Percentiles rank a stretch among this genome's conserved stretches.
Conservation (phyloP, 2,113 vertebrate species). For the Falcunculus frontatus region DNA sequence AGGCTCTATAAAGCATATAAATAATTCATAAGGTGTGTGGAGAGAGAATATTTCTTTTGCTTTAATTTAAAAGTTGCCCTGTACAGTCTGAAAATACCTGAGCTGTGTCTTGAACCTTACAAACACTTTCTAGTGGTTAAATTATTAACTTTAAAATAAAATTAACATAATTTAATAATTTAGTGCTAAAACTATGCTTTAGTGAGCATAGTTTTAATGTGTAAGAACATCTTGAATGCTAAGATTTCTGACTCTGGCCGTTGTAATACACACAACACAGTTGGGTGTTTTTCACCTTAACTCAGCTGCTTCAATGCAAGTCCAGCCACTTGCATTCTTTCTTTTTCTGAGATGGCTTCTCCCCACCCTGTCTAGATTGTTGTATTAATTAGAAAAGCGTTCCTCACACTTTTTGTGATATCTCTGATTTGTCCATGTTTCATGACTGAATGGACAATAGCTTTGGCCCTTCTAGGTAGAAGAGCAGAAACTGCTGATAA, state of each 20-base stretch:
- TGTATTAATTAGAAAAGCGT: not conserved
- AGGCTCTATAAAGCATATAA: not conserved
- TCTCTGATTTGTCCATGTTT: not conserved
- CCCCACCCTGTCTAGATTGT: not conserved
- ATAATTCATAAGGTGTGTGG: not conserved
- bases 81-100: not conserved
- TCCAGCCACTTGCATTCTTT: not conserved
- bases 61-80: not conserved
- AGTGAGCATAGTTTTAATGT: not conserved
- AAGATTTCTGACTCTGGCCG: not conserved
- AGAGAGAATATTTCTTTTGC: not conserved
- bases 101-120: not conserved
- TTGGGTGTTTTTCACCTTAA: not conserved
- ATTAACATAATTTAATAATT: not conserved
- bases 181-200: too few species aligned
- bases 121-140: not conserved
- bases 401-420: not conserved
- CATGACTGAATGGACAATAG: not conserved
- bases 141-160: not conserved
- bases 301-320: not conserved
- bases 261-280: not conserved
- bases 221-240: not conserved
- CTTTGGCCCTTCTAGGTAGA: not conserved
- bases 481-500: not conserved
- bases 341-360: not conserved